These are phyloP conservation scores for Bellardia bayeri DNA, from an alignment of 2,888 invertebrate species.

Conservation along the genomic window DNA sequence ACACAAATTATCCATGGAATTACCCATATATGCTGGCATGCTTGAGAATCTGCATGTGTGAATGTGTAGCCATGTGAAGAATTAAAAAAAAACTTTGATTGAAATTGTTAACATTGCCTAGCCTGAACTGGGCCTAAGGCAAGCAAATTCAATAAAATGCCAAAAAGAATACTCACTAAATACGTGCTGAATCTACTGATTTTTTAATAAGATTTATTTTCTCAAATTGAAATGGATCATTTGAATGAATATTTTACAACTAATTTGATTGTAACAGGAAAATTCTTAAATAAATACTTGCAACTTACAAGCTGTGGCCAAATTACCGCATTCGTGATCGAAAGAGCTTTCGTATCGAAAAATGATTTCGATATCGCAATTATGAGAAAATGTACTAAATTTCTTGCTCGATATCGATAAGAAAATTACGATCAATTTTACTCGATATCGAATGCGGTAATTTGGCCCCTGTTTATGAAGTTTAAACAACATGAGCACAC, in stretches of 20 bases:
- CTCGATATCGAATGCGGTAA: too few relatives aligned
- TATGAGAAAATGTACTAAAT: too few relatives aligned
- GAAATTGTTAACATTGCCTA: conserved; percentile 41
- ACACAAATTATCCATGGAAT: background rate
- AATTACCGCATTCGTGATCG: too few relatives aligned
- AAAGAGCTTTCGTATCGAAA: too few relatives aligned
- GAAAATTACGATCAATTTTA: too few relatives aligned
- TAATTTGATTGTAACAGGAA: conserved; percentile 2
- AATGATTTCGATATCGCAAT: too few relatives aligned
- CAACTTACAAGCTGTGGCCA: too few relatives aligned
- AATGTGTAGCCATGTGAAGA: background rate
- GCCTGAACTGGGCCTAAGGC: conserved; percentile 2
- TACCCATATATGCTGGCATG: background rate
- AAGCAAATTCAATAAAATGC: conserved; percentile 15
- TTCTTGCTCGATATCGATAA: too few relatives aligned
- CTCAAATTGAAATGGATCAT: conserved; percentile 53
- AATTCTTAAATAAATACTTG: background rate
- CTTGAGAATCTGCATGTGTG: background rate
- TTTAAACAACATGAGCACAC: background rate
- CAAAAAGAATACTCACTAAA: conserved; percentile 15
- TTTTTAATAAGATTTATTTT: conserved; percentile 47
- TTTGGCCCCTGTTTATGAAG: background rate
- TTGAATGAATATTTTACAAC: background rate
- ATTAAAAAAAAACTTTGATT: conserved; percentile 10
- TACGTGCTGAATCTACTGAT: conserved; percentile 44